Evolutionary conservation across 2,888 invertebrate genomes (phyloP).

Genomic region (Psococerastis gibbosa): DNA sequence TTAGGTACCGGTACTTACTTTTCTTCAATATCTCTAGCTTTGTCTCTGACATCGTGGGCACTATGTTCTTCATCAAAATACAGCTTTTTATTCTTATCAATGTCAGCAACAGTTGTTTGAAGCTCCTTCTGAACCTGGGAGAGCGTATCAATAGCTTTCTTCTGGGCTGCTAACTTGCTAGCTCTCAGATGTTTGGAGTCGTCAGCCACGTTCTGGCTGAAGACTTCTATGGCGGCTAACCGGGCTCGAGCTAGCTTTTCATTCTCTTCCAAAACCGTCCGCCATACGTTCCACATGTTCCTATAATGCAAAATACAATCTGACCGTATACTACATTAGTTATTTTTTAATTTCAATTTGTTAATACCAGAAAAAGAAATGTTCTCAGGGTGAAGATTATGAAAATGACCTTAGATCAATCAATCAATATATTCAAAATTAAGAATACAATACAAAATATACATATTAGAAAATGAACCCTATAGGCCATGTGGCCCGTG

Average conservation of each 20-base stretch:
- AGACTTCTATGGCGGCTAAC: conserved; percentile 83
- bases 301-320: conserved; percentile 29
- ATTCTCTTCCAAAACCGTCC: conserved; percentile 85
- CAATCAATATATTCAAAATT: too few relatives aligned
- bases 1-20: too few relatives aligned
- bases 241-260: conserved; percentile 81
- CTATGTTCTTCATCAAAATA: conserved; percentile 93
- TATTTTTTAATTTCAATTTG: neutral
- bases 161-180: conserved; percentile 64
- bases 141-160: conserved; percentile 67
- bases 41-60: conserved; percentile 86
- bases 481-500: too few relatives aligned
- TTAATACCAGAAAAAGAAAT: neutral
- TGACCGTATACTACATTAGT: conserved; percentile 3
- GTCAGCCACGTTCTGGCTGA: conserved; percentile 87
- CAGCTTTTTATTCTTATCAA: conserved; percentile 84
- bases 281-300: conserved; percentile 98
- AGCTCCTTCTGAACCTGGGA: conserved; percentile 77
- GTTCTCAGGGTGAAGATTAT: neutral
- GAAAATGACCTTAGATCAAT: too few relatives aligned
- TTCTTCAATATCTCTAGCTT: conserved; percentile 88
- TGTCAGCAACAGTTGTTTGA: conserved; percentile 67
- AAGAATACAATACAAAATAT: too few relatives aligned
- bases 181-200: conserved; percentile 70
- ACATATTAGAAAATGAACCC: too few relatives aligned